Conservation (phyloP, 2,888 invertebrate species). For the Hyppa rectilinea region DNA sequence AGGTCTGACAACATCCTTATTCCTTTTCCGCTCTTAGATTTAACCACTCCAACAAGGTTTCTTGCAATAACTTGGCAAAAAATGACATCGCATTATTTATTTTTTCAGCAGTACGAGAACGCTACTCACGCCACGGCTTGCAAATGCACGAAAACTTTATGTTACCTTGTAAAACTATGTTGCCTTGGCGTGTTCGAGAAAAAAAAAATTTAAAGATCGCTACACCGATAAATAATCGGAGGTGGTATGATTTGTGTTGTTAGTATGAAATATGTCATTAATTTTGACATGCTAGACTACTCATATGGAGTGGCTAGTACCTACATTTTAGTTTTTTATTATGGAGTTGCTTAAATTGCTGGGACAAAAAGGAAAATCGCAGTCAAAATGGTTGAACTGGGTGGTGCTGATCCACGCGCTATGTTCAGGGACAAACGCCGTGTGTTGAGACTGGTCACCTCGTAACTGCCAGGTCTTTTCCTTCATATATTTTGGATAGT, state of each 20-base stretch:
- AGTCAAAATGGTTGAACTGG: neutral
- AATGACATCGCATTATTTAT: constrained; percentile 51
- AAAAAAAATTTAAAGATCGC: constrained; percentile 75
- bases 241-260: constrained; percentile 70
- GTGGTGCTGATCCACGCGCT: neutral
- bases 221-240: constrained; percentile 71
- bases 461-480: neutral
- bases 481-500: neutral
- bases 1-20: neutral
- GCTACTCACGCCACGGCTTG: constrained; percentile 71
- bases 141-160: constrained; percentile 79
- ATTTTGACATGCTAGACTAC: constrained; percentile 56
- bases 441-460: neutral
- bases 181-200: constrained; percentile 78
- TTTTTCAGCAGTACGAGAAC: constrained; percentile 73
- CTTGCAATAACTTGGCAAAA: constrained; percentile 36
- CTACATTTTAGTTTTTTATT: constrained; percentile 1
- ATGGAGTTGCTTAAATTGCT: neutral
- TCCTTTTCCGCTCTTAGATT: neutral
- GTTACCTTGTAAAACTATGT: no score
- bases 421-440: neutral
- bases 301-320: neutral
- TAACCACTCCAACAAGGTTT: constrained; percentile 23
- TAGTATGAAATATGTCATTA: constrained; percentile 51
- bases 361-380: neutral